Evolutionary conservation across 2,797 vertebrate genomes (phyloP), one percentile per base, ranked within the genome.

Genomic region (Channa striata): DNA sequence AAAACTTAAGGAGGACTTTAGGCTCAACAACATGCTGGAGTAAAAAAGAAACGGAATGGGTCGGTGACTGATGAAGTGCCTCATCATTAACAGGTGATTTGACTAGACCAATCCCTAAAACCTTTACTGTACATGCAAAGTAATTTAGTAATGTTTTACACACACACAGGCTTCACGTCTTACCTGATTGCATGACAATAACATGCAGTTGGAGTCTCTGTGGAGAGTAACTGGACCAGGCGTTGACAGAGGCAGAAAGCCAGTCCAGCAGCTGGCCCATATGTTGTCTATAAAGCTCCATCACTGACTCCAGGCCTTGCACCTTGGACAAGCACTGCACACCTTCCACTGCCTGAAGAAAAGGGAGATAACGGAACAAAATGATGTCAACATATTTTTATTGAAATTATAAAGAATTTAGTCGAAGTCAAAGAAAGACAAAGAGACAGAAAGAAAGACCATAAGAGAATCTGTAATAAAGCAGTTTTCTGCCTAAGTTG

Each of bases 131-230:
- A 56, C 1, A 10, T 54, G 46, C 40, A 61, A 75, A 74, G 52
- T 44, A 43, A 72, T 54, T 48, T 78, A 73, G 71, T 65, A 52
- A 50, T 14, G 52, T 61, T 20, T 65, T 19, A 25, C 14, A 21
- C 40, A 49, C 30, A 65, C 44, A 68, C 51, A 51, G 70, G 47
- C 66, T 74, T 77, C 60, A 82, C 70, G 74, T 83, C 89, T 92
- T 86, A 95, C 97, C 98, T 93, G 98, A 95, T 47, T 96, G 96
- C 11, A 84, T 76, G 60, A 94, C 21, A 0, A 98, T 81, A 68
- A 95, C 89, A 59, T 95, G 92, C 11, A 99, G 92, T 77, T 96
- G 95, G 30, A 95, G 82, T 65, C 96, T 87, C 84, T 97, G 95
- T 0, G 93, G 74, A 5, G 96, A 96, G 81, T 91, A 93, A 50